phyloP scores from a whole-genome alignment of 2,113 vertebrate species.

The Noctilio leporinus region DNA sequence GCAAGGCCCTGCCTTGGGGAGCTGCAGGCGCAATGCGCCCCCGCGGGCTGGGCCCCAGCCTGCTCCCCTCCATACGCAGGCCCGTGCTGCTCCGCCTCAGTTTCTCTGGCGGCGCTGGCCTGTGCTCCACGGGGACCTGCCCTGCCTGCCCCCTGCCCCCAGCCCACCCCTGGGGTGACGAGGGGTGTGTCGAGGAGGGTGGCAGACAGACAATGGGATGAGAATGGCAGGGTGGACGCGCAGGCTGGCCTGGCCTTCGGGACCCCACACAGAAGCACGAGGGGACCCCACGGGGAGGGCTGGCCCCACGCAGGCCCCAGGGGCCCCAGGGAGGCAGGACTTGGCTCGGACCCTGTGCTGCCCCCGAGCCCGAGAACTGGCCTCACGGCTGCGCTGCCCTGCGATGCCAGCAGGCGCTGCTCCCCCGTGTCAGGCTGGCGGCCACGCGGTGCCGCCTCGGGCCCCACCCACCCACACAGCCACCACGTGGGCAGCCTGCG shows the following conservation, averaged over 20 bases:
- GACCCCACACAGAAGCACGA: not conserved
- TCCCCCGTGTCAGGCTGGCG: not conserved
- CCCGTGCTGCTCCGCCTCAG: not conserved
- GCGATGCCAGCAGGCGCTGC: fast-evolving
- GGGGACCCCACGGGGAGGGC: not conserved
- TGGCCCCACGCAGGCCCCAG: not conserved
- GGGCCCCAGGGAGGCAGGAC: not conserved
- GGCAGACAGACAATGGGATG: slow-evolving; percentile 37
- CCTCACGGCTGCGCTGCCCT: fast-evolving
- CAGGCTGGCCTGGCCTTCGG: not conserved
- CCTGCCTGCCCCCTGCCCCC: not conserved
- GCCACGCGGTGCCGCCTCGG: not conserved
- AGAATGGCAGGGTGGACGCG: not conserved
- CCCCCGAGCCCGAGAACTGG: not conserved
- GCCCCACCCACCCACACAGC: not conserved
- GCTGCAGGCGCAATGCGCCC: not conserved
- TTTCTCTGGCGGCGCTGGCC: not conserved
- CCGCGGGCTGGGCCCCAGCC: not conserved
- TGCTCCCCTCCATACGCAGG: not conserved
- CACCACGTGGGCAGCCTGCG: fast-evolving
- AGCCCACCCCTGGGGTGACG: not conserved
- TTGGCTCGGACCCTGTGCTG: not conserved
- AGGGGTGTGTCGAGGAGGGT: not conserved
- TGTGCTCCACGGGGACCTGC: not conserved
- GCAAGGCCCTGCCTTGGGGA: not conserved